A percentile compares a stretch with the other conserved stretches of the same genome.
These are phyloP conservation scores for Euwallacea similis DNA, from an alignment of 1,140 invertebrate species.

Conservation along the genomic window DNA sequence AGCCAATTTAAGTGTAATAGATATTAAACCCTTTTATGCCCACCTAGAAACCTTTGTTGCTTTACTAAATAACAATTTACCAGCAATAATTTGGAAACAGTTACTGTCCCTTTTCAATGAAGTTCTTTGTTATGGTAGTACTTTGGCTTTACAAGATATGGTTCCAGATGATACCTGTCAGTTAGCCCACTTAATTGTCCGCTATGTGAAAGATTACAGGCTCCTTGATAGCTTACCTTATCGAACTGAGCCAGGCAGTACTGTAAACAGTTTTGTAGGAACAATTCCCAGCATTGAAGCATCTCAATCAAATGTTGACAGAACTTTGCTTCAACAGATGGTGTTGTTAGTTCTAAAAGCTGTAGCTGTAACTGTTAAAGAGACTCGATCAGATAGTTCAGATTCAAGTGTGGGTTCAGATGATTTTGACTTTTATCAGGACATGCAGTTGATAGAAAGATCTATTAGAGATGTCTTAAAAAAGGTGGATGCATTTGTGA, in stretches of 20 bases:
- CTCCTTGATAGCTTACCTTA: conserved; percentile 71
- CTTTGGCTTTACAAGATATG: conserved; percentile 81
- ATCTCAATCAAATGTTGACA: conserved; percentile 59
- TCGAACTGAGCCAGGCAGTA: conserved; percentile 46
- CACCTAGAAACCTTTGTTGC: conserved; percentile 79
- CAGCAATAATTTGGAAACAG: conserved; percentile 81
- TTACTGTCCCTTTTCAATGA: conserved; percentile 83
- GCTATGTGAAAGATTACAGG: conserved; percentile 81
- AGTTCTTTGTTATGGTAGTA: conserved; percentile 86
- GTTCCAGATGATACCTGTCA: conserved; percentile 84
- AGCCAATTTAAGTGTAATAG: conserved; percentile 84
- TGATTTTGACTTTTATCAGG: conserved; percentile 81
- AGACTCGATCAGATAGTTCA: conserved; percentile 82
- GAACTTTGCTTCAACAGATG: conserved; percentile 80
- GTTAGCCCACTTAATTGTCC: conserved; percentile 79
- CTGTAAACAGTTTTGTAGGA: conserved; percentile 52
- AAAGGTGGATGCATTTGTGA: conserved; percentile 80
- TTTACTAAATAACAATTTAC: conserved; percentile 70
- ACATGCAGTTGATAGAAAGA: conserved; percentile 84
- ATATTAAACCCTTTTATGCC: conserved; percentile 86
- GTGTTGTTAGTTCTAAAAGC: conserved; percentile 83
- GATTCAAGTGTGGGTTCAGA: conserved; percentile 79
- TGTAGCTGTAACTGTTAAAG: conserved; percentile 86
- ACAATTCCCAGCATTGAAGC: conserved; percentile 45
- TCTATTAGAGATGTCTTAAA: conserved; percentile 81